phyloP scores from a whole-genome alignment of 2,888 invertebrate genomes.

The Loripinus fragilis region DNA sequence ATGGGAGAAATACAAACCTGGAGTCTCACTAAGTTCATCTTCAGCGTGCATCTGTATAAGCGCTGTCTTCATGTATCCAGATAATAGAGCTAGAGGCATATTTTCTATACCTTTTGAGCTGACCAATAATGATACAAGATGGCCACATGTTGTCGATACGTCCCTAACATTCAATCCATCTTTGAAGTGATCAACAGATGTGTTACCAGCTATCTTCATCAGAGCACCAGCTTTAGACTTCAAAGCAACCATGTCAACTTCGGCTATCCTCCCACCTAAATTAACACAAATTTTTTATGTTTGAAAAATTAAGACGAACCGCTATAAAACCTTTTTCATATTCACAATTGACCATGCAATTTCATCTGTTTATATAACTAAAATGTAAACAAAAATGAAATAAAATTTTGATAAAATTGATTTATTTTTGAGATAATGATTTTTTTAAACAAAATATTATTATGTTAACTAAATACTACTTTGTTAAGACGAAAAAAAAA shows the following conservation, averaged over 20 bases:
- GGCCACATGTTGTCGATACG: constrained; percentile 71
- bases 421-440: too few relatives aligned
- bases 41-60: constrained; percentile 72
- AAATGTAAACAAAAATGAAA: too few relatives aligned
- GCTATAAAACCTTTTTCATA: too few relatives aligned
- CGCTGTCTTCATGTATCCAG: constrained; percentile 77
- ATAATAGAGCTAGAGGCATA: constrained; percentile 77
- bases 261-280: constrained; percentile 73
- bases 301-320: too few relatives aligned
- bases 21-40: constrained; percentile 38
- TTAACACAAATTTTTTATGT: too few relatives aligned
- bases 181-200: constrained; percentile 72
- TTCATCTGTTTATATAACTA: too few relatives aligned
- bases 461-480: too few relatives aligned
- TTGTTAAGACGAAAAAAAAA: too few relatives aligned
- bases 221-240: constrained; percentile 76
- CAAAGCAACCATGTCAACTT: constrained; percentile 77
- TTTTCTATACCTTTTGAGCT: constrained; percentile 75
- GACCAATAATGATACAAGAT: constrained; percentile 79
- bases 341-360: too few relatives aligned
- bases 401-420: too few relatives aligned
- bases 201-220: constrained; percentile 74
- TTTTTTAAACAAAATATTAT: too few relatives aligned
- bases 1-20: constrained; percentile 62
- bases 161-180: constrained; percentile 65